Evolutionary conservation across 2,797 vertebrate genomes (phyloP).

Genomic region (Miichthys miiuy): DNA sequence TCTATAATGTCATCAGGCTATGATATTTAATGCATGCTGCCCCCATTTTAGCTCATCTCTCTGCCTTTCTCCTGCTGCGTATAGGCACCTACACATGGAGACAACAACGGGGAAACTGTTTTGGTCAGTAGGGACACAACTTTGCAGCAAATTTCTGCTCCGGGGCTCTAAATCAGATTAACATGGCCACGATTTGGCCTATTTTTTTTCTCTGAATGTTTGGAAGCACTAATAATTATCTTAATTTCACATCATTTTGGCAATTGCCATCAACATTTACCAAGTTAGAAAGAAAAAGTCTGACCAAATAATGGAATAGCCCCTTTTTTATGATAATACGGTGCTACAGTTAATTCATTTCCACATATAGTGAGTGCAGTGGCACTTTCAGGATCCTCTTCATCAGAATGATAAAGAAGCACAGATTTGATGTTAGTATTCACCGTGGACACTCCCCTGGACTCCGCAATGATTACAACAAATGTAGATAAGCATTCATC

Average conservation of each 20-base stretch:
- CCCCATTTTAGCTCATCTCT: neutral
- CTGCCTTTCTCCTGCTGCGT: neutral
- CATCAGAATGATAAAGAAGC: neutral
- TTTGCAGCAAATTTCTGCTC: too few relatives aligned
- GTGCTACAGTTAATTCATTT: neutral
- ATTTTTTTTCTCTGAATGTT: neutral
- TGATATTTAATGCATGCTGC: constrained; percentile 13
- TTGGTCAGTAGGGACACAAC: neutral
- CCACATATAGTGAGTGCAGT: neutral
- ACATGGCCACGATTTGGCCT: neutral
- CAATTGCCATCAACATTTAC: too few relatives aligned
- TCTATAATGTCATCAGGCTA: constrained; percentile 1
- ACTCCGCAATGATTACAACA: constrained; percentile 5
- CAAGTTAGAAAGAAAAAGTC: neutral
- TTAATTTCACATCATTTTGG: neutral
- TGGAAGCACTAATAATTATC: neutral
- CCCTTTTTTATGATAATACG: neutral
- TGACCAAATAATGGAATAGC: neutral
- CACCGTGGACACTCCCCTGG: neutral
- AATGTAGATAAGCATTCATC: constrained; percentile 31
- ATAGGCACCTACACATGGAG: too few relatives aligned
- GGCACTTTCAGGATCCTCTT: neutral
- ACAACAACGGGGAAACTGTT: neutral
- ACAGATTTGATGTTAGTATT: neutral
- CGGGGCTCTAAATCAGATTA: neutral